Evolutionary conservation across 2,888 invertebrate species (phyloP).

Genomic region (Agrotis clavis): DNA sequence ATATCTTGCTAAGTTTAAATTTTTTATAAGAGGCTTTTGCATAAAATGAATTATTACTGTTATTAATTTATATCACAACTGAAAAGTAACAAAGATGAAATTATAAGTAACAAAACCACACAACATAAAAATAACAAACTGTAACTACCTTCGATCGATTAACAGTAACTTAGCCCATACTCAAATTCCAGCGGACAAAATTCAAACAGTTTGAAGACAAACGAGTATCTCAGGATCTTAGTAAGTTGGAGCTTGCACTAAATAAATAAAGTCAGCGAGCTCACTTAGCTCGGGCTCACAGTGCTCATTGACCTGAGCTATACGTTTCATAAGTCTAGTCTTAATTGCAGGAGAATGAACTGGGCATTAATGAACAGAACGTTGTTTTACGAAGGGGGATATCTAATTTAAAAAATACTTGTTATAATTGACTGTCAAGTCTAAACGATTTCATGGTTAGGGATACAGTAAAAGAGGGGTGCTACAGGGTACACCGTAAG

Average conservation of each 20-base stretch:
- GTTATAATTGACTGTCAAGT: not conserved
- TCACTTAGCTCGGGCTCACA: conserved; percentile 15
- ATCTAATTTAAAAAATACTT: not conserved
- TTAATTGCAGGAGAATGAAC: conserved; percentile 37
- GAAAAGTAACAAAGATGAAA: too few relatives aligned
- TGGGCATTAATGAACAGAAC: not conserved
- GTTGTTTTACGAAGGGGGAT: not conserved
- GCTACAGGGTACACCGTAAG: too few relatives aligned
- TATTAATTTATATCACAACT: too few relatives aligned
- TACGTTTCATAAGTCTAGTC: conserved; percentile 16
- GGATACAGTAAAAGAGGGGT: too few relatives aligned
- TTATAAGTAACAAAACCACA: too few relatives aligned
- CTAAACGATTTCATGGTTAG: too few relatives aligned
- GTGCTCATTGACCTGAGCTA: conserved; percentile 7
- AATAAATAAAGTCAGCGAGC: conserved; percentile 18
- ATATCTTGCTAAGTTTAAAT: too few relatives aligned
- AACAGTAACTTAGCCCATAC: not conserved
- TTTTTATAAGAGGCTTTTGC: too few relatives aligned
- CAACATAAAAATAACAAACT: too few relatives aligned
- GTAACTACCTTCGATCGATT: not conserved
- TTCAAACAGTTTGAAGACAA: conserved; percentile 1
- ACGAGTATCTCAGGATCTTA: conserved; percentile 26
- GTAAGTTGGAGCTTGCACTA: conserved; percentile 20
- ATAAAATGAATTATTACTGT: too few relatives aligned
- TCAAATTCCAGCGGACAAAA: not conserved